Evolutionary conservation across 2,797 vertebrate genomes (phyloP).

Genomic region (Characodon lateralis): DNA sequence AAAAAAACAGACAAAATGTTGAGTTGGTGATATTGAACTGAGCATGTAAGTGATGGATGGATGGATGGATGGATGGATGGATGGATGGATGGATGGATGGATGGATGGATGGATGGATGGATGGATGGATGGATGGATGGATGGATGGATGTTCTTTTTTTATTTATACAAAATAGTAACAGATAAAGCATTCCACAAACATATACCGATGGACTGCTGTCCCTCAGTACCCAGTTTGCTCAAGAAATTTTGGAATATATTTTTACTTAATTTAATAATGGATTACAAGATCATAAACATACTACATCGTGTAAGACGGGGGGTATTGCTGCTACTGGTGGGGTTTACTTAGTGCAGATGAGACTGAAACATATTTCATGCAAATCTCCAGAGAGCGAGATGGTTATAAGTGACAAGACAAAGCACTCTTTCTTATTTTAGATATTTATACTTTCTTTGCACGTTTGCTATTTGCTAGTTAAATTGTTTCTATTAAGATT

Average conservation of each 20-base stretch:
- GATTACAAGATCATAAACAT: conserved; percentile 59
- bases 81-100: too few relatives aligned
- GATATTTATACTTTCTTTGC: background rate
- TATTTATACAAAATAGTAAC: background rate
- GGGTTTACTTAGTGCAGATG: conserved; percentile 37
- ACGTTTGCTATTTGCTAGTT: background rate
- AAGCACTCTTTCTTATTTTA: conserved; percentile 2
- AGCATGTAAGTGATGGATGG: background rate
- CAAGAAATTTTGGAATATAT: conserved; percentile 67
- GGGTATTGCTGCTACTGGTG: conserved; percentile 51
- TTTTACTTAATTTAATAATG: conserved; percentile 68
- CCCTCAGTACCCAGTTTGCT: conserved; percentile 46
- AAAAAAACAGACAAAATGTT: background rate
- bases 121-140: too few relatives aligned
- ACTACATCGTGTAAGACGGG: conserved; percentile 44
- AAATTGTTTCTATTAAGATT: conserved; percentile 17
- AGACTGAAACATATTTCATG: conserved; percentile 46
- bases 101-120: background rate
- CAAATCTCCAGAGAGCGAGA: conserved; percentile 32
- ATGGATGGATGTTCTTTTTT: background rate
- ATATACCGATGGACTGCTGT: conserved; percentile 54
- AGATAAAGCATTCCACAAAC: conserved; percentile 31
- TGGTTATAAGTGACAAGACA: conserved; percentile 30
- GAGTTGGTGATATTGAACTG: background rate
- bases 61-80: too few relatives aligned